phyloP scores from a whole-genome alignment of 2,888 invertebrate genomes.

The Cephus pygmeus region DNA sequence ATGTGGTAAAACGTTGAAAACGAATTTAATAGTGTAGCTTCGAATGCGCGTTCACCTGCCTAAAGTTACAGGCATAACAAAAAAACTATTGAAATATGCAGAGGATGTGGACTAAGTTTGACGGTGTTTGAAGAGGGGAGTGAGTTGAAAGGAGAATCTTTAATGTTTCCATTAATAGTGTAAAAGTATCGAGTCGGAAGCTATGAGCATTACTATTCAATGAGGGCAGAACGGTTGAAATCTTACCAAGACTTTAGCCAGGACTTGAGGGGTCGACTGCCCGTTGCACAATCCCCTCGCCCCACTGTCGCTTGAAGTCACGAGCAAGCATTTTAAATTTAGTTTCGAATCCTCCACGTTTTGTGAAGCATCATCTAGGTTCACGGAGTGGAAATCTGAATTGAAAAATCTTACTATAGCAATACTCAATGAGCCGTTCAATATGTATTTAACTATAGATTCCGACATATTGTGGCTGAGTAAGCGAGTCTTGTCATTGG shows the following conservation, averaged over 20 bases:
- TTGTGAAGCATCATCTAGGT: background rate
- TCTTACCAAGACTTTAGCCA: background rate
- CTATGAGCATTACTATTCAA: background rate
- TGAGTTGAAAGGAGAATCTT: background rate
- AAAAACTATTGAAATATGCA: background rate
- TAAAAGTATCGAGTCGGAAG: background rate
- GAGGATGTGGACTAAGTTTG: background rate
- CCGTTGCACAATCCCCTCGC: background rate
- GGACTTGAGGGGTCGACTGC: background rate
- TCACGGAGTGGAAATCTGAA: background rate
- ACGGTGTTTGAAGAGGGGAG: background rate
- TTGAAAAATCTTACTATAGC: background rate
- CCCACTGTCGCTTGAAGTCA: background rate
- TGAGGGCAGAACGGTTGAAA: background rate
- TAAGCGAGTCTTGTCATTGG: constrained; percentile 26
- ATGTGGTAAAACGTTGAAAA: background rate
- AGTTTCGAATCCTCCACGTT: background rate
- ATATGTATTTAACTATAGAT: background rate
- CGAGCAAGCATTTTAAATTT: background rate
- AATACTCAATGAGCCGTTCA: background rate
- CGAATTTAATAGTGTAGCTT: background rate
- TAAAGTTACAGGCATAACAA: background rate
- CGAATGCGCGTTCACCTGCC: background rate
- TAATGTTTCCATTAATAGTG: constrained; percentile 1
- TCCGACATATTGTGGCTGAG: constrained; percentile 31